phyloP scores from a whole-genome alignment of 2,113 vertebrate species.

The Leucosticte australis region DNA sequence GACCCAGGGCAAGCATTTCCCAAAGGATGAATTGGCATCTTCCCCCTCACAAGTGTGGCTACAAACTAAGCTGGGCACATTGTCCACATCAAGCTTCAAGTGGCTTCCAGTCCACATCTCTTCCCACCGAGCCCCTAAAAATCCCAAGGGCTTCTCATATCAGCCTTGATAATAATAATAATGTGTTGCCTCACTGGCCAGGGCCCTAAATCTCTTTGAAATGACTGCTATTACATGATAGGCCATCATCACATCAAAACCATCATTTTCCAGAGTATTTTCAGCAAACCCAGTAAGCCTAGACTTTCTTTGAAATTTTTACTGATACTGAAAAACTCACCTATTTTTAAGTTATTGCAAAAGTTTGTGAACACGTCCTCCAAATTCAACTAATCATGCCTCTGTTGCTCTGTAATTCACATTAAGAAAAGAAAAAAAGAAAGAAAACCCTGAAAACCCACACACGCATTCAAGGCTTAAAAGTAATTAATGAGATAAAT shows the following conservation, averaged over 20 bases:
- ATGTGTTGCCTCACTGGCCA: rapidly evolving
- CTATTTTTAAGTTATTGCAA: neutral
- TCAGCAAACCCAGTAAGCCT: neutral
- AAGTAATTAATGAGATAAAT: neutral
- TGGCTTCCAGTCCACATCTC: neutral
- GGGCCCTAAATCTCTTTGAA: neutral
- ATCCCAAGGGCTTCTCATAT: neutral
- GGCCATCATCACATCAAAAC: neutral
- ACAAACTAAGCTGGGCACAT: neutral
- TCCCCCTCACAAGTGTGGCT: neutral
- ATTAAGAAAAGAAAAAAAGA: neutral
- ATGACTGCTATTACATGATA: neutral
- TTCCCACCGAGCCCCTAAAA: neutral
- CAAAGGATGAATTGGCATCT: neutral
- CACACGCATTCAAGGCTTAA: neutral
- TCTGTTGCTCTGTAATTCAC: neutral
- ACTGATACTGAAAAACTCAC: neutral
- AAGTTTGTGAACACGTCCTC: neutral
- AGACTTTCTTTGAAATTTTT: neutral
- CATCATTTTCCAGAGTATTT: neutral
- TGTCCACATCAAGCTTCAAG: neutral
- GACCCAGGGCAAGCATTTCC: neutral
- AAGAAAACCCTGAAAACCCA: neutral
- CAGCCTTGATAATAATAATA: neutral
- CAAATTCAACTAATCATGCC: neutral